Evolutionary conservation across 64 coral and sea anemone genomes (phyloP).

Genomic region (Exaiptasia diaphana): DNA sequence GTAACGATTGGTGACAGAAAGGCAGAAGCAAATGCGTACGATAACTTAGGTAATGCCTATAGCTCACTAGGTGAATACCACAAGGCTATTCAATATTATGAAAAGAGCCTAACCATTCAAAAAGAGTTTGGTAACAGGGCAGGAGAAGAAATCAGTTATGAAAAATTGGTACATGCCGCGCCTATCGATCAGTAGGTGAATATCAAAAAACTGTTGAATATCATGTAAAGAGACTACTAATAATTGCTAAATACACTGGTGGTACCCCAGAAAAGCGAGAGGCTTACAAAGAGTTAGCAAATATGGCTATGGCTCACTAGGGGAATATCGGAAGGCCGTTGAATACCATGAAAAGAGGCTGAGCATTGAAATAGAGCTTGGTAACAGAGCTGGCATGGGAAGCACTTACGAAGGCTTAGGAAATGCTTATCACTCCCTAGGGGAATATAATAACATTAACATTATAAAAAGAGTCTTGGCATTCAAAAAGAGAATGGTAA

Average conservation of each 20-base stretch:
- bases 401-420: constrained; percentile 26
- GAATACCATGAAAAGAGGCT: constrained; percentile 7
- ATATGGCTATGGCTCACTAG: constrained; percentile 16
- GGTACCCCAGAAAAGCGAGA: not conserved
- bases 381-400: not conserved
- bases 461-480: not conserved
- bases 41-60: not conserved
- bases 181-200: not conserved
- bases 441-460: not conserved
- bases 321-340: constrained; percentile 14
- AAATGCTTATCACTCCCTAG: constrained; percentile 5
- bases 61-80: not conserved
- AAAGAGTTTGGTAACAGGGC: constrained; percentile 7
- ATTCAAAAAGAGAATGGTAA: constrained; percentile 15
- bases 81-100: not conserved
- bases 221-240: not conserved
- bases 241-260: not conserved
- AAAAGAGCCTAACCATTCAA: not conserved
- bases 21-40: not conserved
- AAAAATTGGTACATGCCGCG: not conserved
- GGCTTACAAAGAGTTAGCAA: not conserved
- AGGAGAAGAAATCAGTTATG: not conserved
- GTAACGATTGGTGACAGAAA: not conserved
- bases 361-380: not conserved
- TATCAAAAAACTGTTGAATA: not conserved